Percentiles rank a stretch among this genome's conserved stretches.
phyloP scores from a whole-genome alignment of 2,113 vertebrate genomes.

The Scytalopus superciliaris region DNA sequence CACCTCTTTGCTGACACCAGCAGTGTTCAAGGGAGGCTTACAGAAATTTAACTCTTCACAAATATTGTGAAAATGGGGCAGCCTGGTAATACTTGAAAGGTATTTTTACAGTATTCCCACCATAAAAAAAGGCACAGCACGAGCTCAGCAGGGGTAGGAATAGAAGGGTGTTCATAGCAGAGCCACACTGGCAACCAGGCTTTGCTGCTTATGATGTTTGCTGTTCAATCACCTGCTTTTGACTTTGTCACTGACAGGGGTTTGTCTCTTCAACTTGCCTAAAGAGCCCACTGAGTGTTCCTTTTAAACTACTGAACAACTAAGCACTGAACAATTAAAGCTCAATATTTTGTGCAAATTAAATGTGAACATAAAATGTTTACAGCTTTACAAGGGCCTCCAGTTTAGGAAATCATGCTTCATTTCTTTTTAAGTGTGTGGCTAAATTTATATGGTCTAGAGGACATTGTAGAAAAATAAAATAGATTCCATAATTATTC shows the following conservation, averaged over 20 bases:
- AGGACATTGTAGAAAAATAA: not conserved
- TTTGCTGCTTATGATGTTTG: not conserved
- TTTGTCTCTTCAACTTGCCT: not conserved
- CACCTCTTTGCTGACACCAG: not conserved
- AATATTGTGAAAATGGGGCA: not conserved
- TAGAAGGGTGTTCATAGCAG: not conserved
- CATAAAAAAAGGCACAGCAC: not conserved
- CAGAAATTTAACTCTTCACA: not conserved
- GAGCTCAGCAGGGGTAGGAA: not conserved
- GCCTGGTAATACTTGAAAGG: not conserved
- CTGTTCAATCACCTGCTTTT: not conserved
- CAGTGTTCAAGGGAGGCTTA: not conserved
- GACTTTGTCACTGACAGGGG: not conserved
- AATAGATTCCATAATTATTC: not conserved
- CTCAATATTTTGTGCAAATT: constrained; percentile 19
- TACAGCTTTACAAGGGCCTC: not conserved
- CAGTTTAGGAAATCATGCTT: constrained; percentile 30
- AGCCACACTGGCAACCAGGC: not conserved
- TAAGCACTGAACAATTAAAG: constrained; percentile 35
- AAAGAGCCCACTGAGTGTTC: not conserved
- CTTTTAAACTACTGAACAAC: not conserved
- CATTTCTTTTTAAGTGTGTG: constrained; percentile 30
- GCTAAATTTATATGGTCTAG: not conserved
- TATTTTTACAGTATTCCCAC: not conserved
- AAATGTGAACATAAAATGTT: constrained; percentile 36